Conservation (phyloP, 2,113 vertebrate species). For the Eptatretus burgeri region DNA sequence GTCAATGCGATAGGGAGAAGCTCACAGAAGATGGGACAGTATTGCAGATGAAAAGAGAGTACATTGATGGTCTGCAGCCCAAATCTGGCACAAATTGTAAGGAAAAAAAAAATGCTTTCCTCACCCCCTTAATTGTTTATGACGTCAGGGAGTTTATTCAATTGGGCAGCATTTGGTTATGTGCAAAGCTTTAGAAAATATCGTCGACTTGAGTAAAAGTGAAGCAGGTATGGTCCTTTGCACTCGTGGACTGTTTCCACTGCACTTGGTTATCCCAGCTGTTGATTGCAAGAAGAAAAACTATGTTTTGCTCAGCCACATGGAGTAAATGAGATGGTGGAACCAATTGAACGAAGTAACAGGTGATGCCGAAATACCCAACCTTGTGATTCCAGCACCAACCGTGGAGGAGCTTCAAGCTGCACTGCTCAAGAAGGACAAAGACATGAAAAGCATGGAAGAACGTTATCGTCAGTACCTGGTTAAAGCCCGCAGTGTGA, state of each 20-base stretch:
- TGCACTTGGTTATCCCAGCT: not conserved
- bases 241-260: not conserved
- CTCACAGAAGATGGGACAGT: slow-evolving; percentile 47
- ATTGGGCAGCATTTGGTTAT: too few species aligned
- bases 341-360: slow-evolving; percentile 15
- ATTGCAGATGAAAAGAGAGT: slow-evolving; percentile 47
- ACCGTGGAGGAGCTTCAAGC: slow-evolving; percentile 48
- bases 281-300: not conserved
- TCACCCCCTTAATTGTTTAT: not conserved
- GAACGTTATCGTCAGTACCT: slow-evolving; percentile 42
- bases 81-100: slow-evolving; percentile 29
- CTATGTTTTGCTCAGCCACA: not conserved
- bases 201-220: not conserved
- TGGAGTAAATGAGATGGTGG: not conserved
- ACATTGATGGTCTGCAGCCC: slow-evolving; percentile 46
- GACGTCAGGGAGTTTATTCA: not conserved
- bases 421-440: slow-evolving; percentile 39
- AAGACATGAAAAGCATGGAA: slow-evolving; percentile 54
- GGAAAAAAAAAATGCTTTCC: not conserved
- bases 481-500: slow-evolving; percentile 37
- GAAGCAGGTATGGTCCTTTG: not conserved
- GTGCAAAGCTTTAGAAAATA: not conserved
- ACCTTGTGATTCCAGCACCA: slow-evolving; percentile 11
- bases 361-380: too few species aligned
- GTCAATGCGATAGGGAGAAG: slow-evolving; percentile 24